Evolutionary conservation across 2,113 vertebrate genomes (phyloP).

Genomic region (Nothobranchius kuhntae): DNA sequence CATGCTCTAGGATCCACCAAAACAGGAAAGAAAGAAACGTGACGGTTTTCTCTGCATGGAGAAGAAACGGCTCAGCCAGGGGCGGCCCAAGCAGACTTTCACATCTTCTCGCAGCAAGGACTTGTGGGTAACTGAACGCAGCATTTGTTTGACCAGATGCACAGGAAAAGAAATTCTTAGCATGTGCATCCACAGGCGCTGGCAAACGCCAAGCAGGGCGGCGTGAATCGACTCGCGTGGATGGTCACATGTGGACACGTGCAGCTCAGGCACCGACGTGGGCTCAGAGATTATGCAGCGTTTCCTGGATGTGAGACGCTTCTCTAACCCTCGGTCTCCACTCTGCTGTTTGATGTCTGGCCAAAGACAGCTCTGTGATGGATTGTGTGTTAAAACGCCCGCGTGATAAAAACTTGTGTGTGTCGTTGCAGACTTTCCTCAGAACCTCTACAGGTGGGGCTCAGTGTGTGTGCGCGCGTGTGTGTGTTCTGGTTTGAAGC

Average conservation of each 20-base stretch:
- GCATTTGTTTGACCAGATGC: slow-evolving; percentile 68
- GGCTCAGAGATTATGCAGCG: slow-evolving; percentile 46
- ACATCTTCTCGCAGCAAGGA: slow-evolving; percentile 36
- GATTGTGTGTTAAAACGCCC: slow-evolving; percentile 64
- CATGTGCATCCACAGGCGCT: slow-evolving; percentile 29
- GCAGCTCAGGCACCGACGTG: slow-evolving; percentile 50
- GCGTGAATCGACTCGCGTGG: slow-evolving; percentile 19
- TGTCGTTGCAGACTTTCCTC: slow-evolving; percentile 26
- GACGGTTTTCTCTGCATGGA: slow-evolving; percentile 53
- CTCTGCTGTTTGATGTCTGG: slow-evolving; percentile 61
- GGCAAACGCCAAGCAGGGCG: slow-evolving; percentile 24
- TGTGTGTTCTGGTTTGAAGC: slow-evolving; percentile 3
- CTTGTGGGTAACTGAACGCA: slow-evolving; percentile 42
- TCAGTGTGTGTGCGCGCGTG: slow-evolving; percentile 3
- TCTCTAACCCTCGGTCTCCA: slow-evolving; percentile 46
- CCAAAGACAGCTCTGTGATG: slow-evolving; percentile 64
- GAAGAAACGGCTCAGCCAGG: slow-evolving; percentile 55
- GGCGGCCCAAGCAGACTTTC: slow-evolving; percentile 45
- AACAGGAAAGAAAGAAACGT: slow-evolving; percentile 59
- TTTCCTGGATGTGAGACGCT: slow-evolving; percentile 55
- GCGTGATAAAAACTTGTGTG: slow-evolving; percentile 60
- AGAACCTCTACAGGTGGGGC: slow-evolving; percentile 62
- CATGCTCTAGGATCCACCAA: slow-evolving; percentile 72
- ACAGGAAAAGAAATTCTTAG: slow-evolving; percentile 37
- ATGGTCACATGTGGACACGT: slow-evolving; percentile 16